Evolutionary conservation across 92 coral and sea anemone genomes (phyloP).

Genomic region (Phenganax marumi): DNA sequence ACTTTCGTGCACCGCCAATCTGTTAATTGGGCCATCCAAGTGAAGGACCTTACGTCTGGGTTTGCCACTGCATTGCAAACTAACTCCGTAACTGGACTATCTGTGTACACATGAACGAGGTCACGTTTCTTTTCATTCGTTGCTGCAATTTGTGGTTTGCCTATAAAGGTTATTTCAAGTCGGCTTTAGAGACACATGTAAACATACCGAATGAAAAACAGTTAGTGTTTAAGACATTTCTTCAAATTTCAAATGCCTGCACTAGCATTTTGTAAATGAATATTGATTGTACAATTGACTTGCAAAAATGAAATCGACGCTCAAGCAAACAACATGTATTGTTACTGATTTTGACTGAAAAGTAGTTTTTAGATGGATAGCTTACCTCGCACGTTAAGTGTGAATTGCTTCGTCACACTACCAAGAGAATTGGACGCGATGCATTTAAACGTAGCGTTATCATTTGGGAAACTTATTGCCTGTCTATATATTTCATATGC

Average conservation of each 20-base stretch:
- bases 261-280: neutral
- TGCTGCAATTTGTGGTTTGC: constrained; percentile 12
- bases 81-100: neutral
- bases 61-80: constrained; percentile 16
- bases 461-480: neutral
- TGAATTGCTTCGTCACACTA: neutral
- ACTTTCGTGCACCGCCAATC: neutral
- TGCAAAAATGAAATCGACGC: neutral
- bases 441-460: neutral
- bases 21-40: constrained; percentile 11
- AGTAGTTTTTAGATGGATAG: neutral
- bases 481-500: neutral
- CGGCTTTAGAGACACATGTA: neutral
- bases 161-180: neutral
- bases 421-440: neutral
- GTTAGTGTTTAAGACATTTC: neutral
- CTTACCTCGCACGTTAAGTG: neutral
- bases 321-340: neutral
- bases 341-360: neutral
- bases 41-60: constrained; percentile 1
- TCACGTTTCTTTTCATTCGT: neutral
- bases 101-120: neutral
- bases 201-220: neutral
- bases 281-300: neutral
- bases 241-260: neutral